These are phyloP conservation scores for Drosophila leontia DNA, from an alignment of 1,140 invertebrate genomes.

Conservation along the genomic window DNA sequence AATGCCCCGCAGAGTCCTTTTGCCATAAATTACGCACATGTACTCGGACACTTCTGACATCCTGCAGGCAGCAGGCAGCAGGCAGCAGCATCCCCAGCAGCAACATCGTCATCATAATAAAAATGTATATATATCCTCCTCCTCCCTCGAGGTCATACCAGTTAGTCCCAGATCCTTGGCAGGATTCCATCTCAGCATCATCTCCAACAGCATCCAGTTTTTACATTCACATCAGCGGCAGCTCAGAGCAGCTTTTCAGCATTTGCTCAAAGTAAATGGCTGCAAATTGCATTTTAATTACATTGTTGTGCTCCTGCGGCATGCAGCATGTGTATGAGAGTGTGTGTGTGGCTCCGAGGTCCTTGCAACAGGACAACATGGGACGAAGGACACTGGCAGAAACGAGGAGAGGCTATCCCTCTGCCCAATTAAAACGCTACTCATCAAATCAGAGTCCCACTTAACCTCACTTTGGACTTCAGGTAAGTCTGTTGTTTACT, in stretches of 20 bases:
- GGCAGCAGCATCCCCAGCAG: constrained; percentile 7
- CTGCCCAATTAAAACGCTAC: constrained; percentile 17
- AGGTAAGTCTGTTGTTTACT: too few species aligned
- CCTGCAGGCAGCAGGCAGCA: constrained; percentile 3
- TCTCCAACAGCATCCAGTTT: not conserved
- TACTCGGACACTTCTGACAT: constrained; percentile 9
- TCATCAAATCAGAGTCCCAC: not conserved
- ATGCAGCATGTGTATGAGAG: constrained; percentile 44
- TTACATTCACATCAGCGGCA: constrained; percentile 25
- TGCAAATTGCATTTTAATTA: constrained; percentile 81
- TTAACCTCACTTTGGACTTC: not conserved
- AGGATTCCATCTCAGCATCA: constrained; percentile 14
- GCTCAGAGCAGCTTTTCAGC: constrained; percentile 44
- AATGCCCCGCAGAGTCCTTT: constrained; percentile 27
- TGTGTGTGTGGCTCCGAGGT: not conserved
- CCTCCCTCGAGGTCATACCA: constrained; percentile 32
- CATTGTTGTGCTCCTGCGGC: constrained; percentile 61
- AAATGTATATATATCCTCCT: constrained; percentile 62
- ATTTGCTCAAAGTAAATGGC: constrained; percentile 67
- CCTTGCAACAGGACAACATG: constrained; percentile 17
- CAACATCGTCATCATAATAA: constrained; percentile 62
- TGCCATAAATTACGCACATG: constrained; percentile 61
- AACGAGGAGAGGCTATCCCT: not conserved
- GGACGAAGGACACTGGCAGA: constrained; percentile 20
- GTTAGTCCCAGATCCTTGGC: constrained; percentile 23